Percentiles rank a stretch among this genome's conserved stretches.
phyloP scores from a whole-genome alignment of 2,113 vertebrate genomes.

The Urocolius indicus region DNA sequence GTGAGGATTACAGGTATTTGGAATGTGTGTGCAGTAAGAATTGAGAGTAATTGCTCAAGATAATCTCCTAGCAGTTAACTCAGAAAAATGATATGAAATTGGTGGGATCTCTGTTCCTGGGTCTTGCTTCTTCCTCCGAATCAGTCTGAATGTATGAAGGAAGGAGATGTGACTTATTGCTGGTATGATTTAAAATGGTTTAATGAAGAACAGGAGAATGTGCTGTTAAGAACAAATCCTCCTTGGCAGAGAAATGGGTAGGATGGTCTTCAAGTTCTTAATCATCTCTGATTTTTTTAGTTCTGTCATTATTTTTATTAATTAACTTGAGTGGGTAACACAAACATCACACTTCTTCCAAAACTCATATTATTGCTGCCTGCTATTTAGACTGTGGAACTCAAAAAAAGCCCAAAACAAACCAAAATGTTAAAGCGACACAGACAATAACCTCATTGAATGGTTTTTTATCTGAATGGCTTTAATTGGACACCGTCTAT shows the following conservation, averaged over 20 bases:
- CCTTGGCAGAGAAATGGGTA: not conserved
- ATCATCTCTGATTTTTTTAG: slow-evolving; percentile 35
- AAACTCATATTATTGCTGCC: slow-evolving; percentile 11
- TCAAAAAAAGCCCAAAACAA: not conserved
- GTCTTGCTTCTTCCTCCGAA: not conserved
- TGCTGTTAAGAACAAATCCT: not conserved
- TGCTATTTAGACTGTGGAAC: slow-evolving; percentile 41
- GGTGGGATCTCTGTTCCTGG: fast-evolving
- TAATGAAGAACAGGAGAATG: not conserved
- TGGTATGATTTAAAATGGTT: not conserved
- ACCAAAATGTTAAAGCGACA: not conserved
- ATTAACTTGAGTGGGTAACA: slow-evolving; percentile 35
- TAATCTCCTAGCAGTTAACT: not conserved
- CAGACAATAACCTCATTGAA: not conserved
- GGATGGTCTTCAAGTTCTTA: slow-evolving; percentile 34
- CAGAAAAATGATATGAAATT: not conserved
- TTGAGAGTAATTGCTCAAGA: not conserved
- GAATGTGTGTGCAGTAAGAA: not conserved
- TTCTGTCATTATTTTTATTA: slow-evolving; percentile 37
- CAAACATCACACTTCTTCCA: slow-evolving; percentile 35
- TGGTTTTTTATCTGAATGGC: not conserved
- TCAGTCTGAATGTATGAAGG: not conserved
- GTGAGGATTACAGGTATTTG: slow-evolving; percentile 32
- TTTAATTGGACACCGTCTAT: slow-evolving; percentile 17
- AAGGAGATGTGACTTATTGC: not conserved